Evolutionary conservation across 2,888 invertebrate genomes (phyloP).

Genomic region (Aromia moschata): DNA sequence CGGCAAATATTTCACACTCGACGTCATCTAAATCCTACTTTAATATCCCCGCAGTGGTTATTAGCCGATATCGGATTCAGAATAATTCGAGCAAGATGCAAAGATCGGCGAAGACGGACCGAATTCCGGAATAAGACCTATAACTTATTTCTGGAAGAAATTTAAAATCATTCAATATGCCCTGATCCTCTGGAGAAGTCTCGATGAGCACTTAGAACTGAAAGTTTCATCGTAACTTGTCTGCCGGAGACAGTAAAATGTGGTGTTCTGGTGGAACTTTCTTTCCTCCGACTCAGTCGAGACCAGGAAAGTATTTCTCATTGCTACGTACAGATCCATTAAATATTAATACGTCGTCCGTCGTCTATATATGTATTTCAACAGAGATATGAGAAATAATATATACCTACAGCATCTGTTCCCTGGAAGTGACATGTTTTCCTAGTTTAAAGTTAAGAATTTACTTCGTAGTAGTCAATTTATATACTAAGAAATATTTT

Average conservation of each 20-base stretch:
- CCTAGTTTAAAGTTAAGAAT: no score
- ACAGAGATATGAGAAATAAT: no score
- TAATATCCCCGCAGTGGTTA: constrained; percentile 2
- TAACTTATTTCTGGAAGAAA: constrained; percentile 17
- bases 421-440: no score
- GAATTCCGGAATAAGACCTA: constrained; percentile 15
- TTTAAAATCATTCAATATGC: constrained; percentile 30
- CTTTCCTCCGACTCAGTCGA: constrained; percentile 14
- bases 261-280: constrained; percentile 19
- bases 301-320: constrained; percentile 24
- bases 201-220: constrained; percentile 22
- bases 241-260: constrained; percentile 21
- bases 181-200: constrained; percentile 13
- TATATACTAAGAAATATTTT: no score
- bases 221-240: constrained; percentile 26
- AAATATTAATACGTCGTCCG: no score
- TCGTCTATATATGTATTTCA: no score
- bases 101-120: background rate
- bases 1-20: no score
- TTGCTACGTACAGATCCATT: constrained; percentile 13
- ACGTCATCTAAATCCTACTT: no score
- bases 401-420: no score
- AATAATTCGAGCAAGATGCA: background rate
- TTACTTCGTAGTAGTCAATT: no score
- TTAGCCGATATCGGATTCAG: constrained; percentile 7